Percentiles rank a stretch among this genome's conserved stretches.
Conservation (phyloP, 2,797 vertebrate genomes). For the Hapalemur alaotrensis region DNA sequence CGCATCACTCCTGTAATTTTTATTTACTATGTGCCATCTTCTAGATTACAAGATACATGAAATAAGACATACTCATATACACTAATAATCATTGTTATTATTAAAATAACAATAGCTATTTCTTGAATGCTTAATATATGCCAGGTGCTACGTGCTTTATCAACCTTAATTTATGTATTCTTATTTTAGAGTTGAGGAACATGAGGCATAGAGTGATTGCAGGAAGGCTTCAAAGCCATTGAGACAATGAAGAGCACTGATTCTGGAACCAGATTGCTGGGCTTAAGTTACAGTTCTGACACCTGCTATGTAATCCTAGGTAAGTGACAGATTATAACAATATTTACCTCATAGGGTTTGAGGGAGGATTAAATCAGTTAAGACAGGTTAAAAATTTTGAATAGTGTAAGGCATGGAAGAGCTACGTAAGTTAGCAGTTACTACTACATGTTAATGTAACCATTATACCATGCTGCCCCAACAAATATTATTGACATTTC, state of each 20-base stretch:
- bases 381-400: background rate
- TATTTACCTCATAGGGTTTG: background rate
- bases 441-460: background rate
- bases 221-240: background rate
- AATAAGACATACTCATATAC: background rate
- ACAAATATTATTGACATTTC: background rate
- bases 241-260: background rate
- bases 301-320: background rate
- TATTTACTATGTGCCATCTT: background rate
- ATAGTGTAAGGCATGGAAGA: background rate
- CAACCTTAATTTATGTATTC: background rate
- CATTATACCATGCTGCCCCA: background rate
- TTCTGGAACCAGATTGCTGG: background rate
- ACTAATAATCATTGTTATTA: background rate
- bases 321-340: background rate
- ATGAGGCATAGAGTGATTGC: background rate
- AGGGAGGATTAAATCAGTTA: background rate
- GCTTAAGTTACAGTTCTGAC: background rate
- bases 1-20: background rate
- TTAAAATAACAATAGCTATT: background rate
- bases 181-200: slow-evolving; percentile 11
- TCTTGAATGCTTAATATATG: background rate
- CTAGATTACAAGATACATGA: background rate
- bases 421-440: background rate
- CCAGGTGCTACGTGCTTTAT: background rate